Evolutionary conservation across 1,140 invertebrate species (phyloP), one percentile per base, ranked within the genome.

Genomic region (Atta texana): DNA sequence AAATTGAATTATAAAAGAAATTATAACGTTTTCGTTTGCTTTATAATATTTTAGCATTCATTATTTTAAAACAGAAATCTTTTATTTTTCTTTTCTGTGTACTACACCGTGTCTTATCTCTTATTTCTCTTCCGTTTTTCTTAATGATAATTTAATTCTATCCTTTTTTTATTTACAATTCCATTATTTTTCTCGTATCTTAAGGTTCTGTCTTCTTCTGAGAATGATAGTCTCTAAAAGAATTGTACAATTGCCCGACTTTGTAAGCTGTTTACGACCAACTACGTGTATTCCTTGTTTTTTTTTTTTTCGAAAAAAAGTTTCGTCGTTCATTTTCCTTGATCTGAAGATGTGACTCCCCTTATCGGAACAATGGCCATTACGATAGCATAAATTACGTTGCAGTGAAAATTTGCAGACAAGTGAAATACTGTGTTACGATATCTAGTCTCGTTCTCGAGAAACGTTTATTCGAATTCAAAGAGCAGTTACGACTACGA

Each of bases 161-260:
- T 61, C 12, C 16, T 44, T 76, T 64, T 64, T 66, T 51, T 68
- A 51, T 24, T 80, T 28, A 24, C 53, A 77, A 80, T 68, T 14
- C n/a, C 77, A 68, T 80, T 80, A 68, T 34, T 80, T 80, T 55
- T 53, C 49, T 77, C 34, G 44, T 80, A 80, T 80, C 77, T 69
- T 53, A 68, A 31, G 14, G 6, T 34, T 68, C 6, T 59, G 72
- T 63, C 7, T 68, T 53, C 49, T 14, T 68, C 31, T 39, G n/a
- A 55, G n/a, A 53, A 24, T 51, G 16, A 69, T 69, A 80, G 28
- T 31, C 14, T 4, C 7, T 69, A 44, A 80, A 69, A 80, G 44
- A 68, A 80, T 78, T 66, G 44, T 63, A 44, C 18, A 5, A 7
- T 39, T 34, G 49, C 4, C 21, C 31, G 34, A 81, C 34, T 59